A percentile compares a stretch with the other conserved stretches of the same genome.
Conservation (phyloP, 2,888 invertebrate species). For the Cerceris rybyensis region DNA sequence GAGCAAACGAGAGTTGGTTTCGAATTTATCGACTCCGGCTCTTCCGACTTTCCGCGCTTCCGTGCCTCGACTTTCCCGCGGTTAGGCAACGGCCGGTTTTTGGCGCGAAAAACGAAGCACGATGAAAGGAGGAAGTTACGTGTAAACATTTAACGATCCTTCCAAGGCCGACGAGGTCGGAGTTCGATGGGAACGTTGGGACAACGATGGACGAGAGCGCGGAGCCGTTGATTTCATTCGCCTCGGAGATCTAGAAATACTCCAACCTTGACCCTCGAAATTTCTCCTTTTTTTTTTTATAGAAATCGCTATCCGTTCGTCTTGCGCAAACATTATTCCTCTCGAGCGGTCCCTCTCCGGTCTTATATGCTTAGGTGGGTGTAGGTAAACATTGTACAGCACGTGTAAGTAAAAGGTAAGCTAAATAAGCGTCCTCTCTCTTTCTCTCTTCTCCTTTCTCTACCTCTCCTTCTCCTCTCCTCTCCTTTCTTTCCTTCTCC, state of each 20-base stretch:
- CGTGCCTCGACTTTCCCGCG: too few relatives aligned
- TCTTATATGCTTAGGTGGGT: conserved; percentile 73
- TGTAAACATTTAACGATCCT: neutral
- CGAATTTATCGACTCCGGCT: too few relatives aligned
- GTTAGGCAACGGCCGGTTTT: too few relatives aligned
- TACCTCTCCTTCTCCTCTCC: conserved; percentile 12
- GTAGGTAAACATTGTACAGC: conserved; percentile 77
- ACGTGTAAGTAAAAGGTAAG: conserved; percentile 74
- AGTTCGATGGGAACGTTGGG: too few relatives aligned
- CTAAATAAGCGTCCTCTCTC: conserved; percentile 72
- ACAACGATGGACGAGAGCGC: too few relatives aligned
- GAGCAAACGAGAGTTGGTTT: too few relatives aligned
- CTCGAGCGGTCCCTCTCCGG: conserved; percentile 68
- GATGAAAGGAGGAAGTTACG: neutral
- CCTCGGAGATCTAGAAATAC: neutral
- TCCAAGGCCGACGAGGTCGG: neutral
- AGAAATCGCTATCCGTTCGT: conserved; percentile 65
- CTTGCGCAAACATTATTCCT: conserved; percentile 72
- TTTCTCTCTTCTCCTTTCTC: conserved; percentile 15
- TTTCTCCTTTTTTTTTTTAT: conserved; percentile 33
- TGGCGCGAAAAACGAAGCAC: too few relatives aligned
- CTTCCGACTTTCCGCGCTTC: too few relatives aligned
- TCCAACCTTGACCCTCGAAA: conserved; percentile 54
- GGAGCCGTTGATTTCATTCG: too few relatives aligned
- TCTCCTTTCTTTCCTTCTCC: conserved; percentile 25